Evolutionary conservation across 2,888 invertebrate species (phyloP).

Genomic region (Ferrisia virgata): DNA sequence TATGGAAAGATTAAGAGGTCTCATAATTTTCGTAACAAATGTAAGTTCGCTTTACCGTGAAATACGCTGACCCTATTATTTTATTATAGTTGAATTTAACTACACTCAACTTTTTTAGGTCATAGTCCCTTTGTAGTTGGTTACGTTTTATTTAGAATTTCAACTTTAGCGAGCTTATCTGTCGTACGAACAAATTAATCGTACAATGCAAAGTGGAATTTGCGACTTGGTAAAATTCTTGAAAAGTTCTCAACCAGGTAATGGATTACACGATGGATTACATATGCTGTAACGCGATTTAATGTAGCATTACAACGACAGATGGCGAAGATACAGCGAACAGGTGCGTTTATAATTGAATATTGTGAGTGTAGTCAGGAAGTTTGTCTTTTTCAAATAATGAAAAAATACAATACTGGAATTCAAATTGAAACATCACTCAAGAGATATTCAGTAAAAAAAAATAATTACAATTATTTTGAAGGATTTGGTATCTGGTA

Average conservation of each 20-base stretch:
- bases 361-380: neutral
- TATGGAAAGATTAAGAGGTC: conserved; percentile 16
- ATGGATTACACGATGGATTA: neutral
- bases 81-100: neutral
- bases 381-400: neutral
- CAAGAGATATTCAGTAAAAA: neutral
- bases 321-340: neutral
- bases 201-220: neutral
- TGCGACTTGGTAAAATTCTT: neutral
- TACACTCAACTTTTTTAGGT: neutral
- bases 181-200: neutral
- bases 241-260: neutral
- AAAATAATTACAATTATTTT: too few species aligned
- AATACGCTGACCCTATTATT: conserved; percentile 4
- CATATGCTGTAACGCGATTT: neutral
- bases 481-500: neutral
- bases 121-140: neutral
- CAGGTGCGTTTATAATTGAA: neutral
- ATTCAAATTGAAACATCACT: neutral
- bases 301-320: neutral
- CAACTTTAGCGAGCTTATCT: neutral
- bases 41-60: conserved; percentile 8
- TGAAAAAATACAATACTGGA: neutral
- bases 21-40: conserved; percentile 14
- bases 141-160: neutral